Evolutionary conservation across 2,113 vertebrate species (phyloP).

Genomic region (Peromyscus californicus): DNA sequence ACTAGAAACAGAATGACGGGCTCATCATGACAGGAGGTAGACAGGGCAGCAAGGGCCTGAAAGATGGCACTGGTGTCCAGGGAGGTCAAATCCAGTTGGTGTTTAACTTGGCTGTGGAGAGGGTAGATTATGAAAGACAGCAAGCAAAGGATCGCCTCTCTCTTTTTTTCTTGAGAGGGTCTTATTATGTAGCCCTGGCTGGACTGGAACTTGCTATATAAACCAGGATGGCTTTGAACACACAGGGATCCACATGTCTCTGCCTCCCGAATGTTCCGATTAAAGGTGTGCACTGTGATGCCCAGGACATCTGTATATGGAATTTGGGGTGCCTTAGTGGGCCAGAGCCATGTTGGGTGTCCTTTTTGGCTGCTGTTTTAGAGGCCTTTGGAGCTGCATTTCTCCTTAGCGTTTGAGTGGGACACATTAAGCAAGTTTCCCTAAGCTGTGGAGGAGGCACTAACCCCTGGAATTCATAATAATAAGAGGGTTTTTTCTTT

Average conservation of each 20-base stretch:
- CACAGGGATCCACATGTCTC: not conserved
- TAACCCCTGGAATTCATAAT: accelerated
- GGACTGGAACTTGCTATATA: not conserved
- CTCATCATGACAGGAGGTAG: not conserved
- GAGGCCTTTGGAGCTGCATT: not conserved
- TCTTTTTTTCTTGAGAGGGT: too few relatives aligned
- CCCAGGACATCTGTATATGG: not conserved
- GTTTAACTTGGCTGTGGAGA: not conserved
- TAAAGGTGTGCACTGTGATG: not conserved
- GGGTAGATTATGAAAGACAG: not conserved
- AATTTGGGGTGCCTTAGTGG: not conserved
- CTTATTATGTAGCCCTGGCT: not conserved
- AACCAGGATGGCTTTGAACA: not conserved
- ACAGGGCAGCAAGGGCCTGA: not conserved
- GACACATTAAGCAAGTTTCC: not conserved
- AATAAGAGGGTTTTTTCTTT: not conserved
- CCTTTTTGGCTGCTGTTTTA: not conserved
- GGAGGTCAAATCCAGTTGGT: not conserved
- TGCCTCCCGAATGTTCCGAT: not conserved
- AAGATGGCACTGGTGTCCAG: not conserved
- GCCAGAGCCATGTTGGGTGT: not conserved
- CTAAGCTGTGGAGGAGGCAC: not conserved
- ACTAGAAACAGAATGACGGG: not conserved
- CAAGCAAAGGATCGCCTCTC: not conserved
- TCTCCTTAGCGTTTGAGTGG: not conserved